Evolutionary conservation across 2,888 invertebrate genomes (phyloP).

Genomic region (Mellilla xanthometata): DNA sequence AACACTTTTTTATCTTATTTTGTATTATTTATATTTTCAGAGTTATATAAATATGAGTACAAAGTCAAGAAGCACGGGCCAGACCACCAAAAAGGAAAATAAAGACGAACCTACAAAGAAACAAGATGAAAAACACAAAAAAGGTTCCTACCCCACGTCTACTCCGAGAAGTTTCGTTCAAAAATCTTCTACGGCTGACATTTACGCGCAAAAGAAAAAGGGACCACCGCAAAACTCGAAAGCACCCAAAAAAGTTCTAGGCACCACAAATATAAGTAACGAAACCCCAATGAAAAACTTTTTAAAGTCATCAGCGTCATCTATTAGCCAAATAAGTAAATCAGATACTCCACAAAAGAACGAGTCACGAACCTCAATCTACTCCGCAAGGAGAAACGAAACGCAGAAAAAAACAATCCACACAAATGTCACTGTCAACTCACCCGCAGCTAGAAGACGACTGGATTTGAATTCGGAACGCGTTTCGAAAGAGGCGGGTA

Average conservation of each 20-base stretch:
- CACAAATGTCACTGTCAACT: constrained; percentile 61
- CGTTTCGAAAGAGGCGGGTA: constrained; percentile 23
- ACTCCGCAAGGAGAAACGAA: constrained; percentile 32
- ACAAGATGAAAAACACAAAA: constrained; percentile 56
- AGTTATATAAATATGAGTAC: constrained; percentile 40
- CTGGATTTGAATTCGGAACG: constrained; percentile 31
- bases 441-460: constrained; percentile 55
- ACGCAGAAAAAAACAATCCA: constrained; percentile 39
- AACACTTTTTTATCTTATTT: no score
- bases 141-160: constrained; percentile 38
- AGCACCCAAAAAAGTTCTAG: constrained; percentile 51
- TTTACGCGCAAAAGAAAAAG: constrained; percentile 58
- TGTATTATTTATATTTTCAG: neutral
- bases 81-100: constrained; percentile 39
- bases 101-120: constrained; percentile 48
- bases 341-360: constrained; percentile 29
- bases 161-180: constrained; percentile 57
- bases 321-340: constrained; percentile 42
- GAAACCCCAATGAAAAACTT: constrained; percentile 59
- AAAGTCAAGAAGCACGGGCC: constrained; percentile 37
- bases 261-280: constrained; percentile 33
- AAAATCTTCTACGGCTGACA: constrained; percentile 59
- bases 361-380: constrained; percentile 25
- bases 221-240: constrained; percentile 31
- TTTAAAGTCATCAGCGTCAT: constrained; percentile 58